Evolutionary conservation across 2,113 vertebrate genomes (phyloP).

Genomic region (Charadrius vociferus): DNA sequence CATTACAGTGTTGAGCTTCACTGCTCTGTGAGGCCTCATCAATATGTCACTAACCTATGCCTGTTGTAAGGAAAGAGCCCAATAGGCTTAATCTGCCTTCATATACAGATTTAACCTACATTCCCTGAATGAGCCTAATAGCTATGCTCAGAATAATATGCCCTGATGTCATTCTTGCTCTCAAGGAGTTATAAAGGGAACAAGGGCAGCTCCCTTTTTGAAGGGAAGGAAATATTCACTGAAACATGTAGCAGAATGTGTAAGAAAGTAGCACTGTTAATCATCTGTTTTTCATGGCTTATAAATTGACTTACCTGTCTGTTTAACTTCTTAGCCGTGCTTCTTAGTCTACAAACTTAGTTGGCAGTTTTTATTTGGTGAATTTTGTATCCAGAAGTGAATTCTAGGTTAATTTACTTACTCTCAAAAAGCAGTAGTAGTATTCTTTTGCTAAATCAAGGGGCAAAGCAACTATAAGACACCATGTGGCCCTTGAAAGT

Average conservation of each 20-base stretch:
- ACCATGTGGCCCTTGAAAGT: background rate
- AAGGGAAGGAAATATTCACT: background rate
- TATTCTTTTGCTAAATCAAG: background rate
- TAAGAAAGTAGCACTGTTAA: background rate
- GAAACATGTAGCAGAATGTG: background rate
- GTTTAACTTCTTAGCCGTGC: background rate
- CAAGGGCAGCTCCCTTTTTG: background rate
- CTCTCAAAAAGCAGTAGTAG: background rate
- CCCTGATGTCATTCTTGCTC: background rate
- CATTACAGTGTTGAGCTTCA: background rate
- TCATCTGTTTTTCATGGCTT: background rate
- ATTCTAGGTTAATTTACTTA: background rate
- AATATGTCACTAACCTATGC: accelerated
- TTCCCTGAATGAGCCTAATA: background rate
- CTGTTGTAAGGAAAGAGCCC: background rate
- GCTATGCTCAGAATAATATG: background rate
- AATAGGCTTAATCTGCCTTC: background rate
- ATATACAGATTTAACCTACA: background rate
- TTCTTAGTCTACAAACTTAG: background rate
- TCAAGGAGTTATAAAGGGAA: background rate
- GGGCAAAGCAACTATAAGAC: background rate
- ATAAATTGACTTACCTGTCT: background rate
- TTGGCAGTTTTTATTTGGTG: background rate
- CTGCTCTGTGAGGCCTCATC: background rate
- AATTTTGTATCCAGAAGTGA: background rate